These are phyloP conservation scores for Agapostemon virescens DNA, from an alignment of 2,888 invertebrate genomes.

Conservation along the genomic window DNA sequence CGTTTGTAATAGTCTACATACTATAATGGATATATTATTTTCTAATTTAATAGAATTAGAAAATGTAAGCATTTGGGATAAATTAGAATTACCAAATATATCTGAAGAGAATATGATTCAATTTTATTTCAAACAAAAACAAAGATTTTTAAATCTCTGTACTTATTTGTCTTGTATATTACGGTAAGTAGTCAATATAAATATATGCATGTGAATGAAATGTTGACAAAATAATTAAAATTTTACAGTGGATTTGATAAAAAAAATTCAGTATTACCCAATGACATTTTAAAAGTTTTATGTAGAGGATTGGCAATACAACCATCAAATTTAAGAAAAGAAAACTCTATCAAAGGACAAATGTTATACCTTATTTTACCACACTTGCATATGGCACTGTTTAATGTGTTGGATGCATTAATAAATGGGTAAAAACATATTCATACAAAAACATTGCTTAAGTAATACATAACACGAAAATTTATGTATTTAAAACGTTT, in stretches of 20 bases:
- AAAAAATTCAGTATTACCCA: constrained; percentile 71
- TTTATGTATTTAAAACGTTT: constrained; percentile 28
- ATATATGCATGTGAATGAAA: not conserved
- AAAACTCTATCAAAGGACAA: constrained; percentile 66
- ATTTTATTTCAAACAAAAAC: constrained; percentile 69
- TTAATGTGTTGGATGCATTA: constrained; percentile 71
- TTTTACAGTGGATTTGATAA: constrained; percentile 67
- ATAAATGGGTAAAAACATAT: constrained; percentile 71
- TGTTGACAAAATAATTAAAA: not conserved
- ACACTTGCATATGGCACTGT: constrained; percentile 70
- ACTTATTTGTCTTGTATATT: constrained; percentile 72
- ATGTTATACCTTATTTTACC: constrained; percentile 73
- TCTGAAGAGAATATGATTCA: constrained; percentile 69
- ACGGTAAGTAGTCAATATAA: constrained; percentile 57
- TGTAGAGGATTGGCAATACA: constrained; percentile 74
- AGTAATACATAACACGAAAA: constrained; percentile 3
- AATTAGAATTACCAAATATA: constrained; percentile 70
- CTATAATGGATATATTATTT: constrained; percentile 75
- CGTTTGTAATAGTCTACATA: constrained; percentile 74
- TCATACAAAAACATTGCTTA: not conserved
- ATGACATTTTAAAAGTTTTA: constrained; percentile 71
- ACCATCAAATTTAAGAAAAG: constrained; percentile 68
- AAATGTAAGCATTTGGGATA: constrained; percentile 61
- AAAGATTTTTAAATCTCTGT: constrained; percentile 75
- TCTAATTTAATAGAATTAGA: constrained; percentile 68